phyloP scores from a whole-genome alignment of 2,888 invertebrate genomes.

The Brachyptera putata region DNA sequence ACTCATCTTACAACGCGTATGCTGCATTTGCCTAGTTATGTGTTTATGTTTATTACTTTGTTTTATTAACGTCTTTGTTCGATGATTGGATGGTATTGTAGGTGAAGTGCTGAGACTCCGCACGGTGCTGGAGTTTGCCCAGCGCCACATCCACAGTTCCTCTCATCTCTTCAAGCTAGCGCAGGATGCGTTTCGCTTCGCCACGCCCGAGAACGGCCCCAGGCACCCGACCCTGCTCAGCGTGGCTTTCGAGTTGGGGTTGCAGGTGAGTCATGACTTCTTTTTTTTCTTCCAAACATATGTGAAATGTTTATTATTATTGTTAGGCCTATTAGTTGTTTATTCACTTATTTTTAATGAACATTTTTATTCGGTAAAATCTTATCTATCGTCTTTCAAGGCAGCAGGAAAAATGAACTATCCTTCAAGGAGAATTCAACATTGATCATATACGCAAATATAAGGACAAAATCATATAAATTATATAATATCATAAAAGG shows the following conservation, averaged over 20 bases:
- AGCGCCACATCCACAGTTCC: slow-evolving; percentile 77
- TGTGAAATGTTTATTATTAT: background rate
- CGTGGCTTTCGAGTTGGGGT: slow-evolving; percentile 75
- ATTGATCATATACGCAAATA: no score
- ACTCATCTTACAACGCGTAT: no score
- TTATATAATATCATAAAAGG: no score
- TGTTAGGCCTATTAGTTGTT: no score
- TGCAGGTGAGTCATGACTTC: slow-evolving; percentile 53
- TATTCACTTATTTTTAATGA: no score
- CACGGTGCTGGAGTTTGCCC: slow-evolving; percentile 72
- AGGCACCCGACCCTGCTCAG: slow-evolving; percentile 72
- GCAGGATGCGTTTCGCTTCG: slow-evolving; percentile 79
- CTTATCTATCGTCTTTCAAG: no score
- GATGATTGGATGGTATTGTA: slow-evolving; percentile 35
- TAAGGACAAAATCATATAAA: no score
- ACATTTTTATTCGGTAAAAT: no score
- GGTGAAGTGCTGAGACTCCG: slow-evolving; percentile 66
- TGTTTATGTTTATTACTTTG: no score
- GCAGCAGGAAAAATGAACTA: no score
- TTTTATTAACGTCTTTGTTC: slow-evolving; percentile 10
- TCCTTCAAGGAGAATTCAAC: no score
- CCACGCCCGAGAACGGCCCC: slow-evolving; percentile 72
- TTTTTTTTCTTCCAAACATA: background rate
- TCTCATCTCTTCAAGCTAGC: slow-evolving; percentile 80
- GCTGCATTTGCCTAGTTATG: no score